Percentiles rank a stretch among this genome's conserved stretches.
These are phyloP conservation scores for Blastobasis adustella DNA, from an alignment of 2,888 invertebrate species.

Conservation along the genomic window DNA sequence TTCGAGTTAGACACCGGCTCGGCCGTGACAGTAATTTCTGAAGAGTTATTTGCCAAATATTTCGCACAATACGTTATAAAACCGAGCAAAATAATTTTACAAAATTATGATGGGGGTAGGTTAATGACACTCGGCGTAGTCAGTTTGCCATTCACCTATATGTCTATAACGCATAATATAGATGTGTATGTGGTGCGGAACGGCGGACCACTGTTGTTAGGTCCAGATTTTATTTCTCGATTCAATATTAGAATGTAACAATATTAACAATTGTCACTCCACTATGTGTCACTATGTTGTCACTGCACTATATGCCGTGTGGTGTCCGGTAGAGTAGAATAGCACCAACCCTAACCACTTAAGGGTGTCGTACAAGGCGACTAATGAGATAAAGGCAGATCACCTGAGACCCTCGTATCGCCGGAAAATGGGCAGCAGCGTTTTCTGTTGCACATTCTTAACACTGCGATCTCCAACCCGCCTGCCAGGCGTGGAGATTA, in stretches of 20 bases:
- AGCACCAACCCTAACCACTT: too few relatives aligned
- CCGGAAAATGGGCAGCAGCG: too few relatives aligned
- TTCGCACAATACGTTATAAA: not conserved
- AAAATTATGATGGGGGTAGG: slow-evolving; percentile 5
- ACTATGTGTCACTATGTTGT: not conserved
- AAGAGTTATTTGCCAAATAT: slow-evolving; percentile 5
- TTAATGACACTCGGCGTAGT: slow-evolving; percentile 2
- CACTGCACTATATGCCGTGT: not conserved
- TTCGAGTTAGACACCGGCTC: slow-evolving; percentile 8
- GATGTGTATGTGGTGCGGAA: too few relatives aligned
- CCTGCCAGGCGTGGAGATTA: slow-evolving; percentile 2
- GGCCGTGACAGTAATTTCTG: too few relatives aligned
- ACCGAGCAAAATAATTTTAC: slow-evolving; percentile 3
- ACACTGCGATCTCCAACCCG: slow-evolving; percentile 13
- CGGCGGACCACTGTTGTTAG: not conserved
- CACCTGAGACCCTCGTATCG: too few relatives aligned
- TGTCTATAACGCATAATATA: not conserved
- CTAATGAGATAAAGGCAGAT: too few relatives aligned
- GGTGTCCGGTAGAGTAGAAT: too few relatives aligned
- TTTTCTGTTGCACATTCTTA: slow-evolving; percentile 9
- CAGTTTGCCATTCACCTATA: slow-evolving; percentile 4
- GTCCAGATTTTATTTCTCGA: not conserved
- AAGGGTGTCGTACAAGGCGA: too few relatives aligned
- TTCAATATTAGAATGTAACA: not conserved
- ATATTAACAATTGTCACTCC: not conserved